A percentile compares a stretch with the other conserved stretches of the same genome.
These are phyloP conservation scores for Cyphomyrus plagiostoma DNA, from an alignment of 2,113 vertebrate genomes.

Conservation along the genomic window DNA sequence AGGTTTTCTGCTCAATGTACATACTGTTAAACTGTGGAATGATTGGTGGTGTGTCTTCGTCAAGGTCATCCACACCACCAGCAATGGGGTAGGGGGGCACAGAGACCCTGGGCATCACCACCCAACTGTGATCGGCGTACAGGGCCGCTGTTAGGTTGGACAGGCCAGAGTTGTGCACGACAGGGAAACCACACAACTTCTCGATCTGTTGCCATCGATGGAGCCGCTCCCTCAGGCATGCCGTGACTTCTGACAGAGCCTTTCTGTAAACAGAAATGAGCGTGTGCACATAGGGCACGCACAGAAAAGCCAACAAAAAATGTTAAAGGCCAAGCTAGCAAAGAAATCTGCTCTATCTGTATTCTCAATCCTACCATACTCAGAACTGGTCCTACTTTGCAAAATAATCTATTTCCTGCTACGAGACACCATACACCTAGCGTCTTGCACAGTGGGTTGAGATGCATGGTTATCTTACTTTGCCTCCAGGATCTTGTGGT, in stretches of 20 bases:
- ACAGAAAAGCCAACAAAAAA: neutral
- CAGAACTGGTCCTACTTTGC: neutral
- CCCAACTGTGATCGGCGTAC: conserved; percentile 98
- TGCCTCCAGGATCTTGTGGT: conserved; percentile 98
- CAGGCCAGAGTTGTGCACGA: conserved; percentile 89
- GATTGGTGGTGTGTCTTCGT: conserved; percentile 95
- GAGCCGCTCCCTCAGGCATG: conserved; percentile 88
- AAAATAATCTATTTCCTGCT: neutral
- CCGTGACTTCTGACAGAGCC: conserved; percentile 87
- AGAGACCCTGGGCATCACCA: conserved; percentile 94
- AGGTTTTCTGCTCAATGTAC: conserved; percentile 32
- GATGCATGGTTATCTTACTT: conserved; percentile 71
- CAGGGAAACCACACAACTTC: conserved; percentile 93
- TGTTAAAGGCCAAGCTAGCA: neutral
- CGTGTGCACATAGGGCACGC: neutral
- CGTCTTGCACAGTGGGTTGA: neutral
- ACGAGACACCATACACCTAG: neutral
- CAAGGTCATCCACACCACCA: conserved; percentile 91
- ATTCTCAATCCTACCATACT: neutral
- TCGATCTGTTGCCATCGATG: conserved; percentile 99
- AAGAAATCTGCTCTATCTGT: neutral
- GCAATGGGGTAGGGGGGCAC: conserved; percentile 94
- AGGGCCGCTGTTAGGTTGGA: conserved; percentile 88
- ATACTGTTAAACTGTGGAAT: conserved; percentile 87
- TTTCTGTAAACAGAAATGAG: conserved; percentile 62